Base-by-base conservation (phyloP, 1,140 invertebrate species). In the Procambarus virginalis region DNA sequence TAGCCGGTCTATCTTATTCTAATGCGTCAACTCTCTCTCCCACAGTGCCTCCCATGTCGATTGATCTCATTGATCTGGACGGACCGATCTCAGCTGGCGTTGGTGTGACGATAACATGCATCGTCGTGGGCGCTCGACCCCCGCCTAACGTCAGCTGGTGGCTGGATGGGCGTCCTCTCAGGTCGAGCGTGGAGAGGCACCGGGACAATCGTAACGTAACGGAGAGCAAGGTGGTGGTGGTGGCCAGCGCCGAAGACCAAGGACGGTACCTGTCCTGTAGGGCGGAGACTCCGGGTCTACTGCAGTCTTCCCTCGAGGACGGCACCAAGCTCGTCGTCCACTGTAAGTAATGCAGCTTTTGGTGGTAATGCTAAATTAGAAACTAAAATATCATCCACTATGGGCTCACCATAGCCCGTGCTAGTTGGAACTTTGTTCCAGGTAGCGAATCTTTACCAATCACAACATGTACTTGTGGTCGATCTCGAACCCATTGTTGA, bases 281-380 rank as follows among this genome's bases (percentile, higher is more conserved):
- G 91, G 97, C 96, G 5, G 96, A 96, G 82, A 97, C 97, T 91
- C 95, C 96, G 20, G 94, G 95, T 90, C 95, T 98, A 92, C 95
- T 95, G 3, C 96, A 97, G 92, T 96, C 96, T 22, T 96, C 96
- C 45, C 95, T 96, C 90, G 96, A 97, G 93, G 96, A 97, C 92
- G 96, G 96, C 86, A 97, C 96, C 95, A 96, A 97, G 94, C 95
- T 98, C 93, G 96, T 97, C 94, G 97, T 98, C 93, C 95, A 97
- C 94, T 97, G 97, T 98, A 94, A 97, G 97, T 96, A n/a, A 60
- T 51, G 14, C 51, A 34, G 34, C 34, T 34, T 34, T 34, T 34
- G 34, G 34, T 34, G 1, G 34, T 34, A 34, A 34, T 34, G 34
- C 34, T 34, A 34, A 34, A 0, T 34, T 34, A 34, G 34, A 34